Conservation (phyloP, 1,140 invertebrate genomes). For the Drosophila auraria region DNA sequence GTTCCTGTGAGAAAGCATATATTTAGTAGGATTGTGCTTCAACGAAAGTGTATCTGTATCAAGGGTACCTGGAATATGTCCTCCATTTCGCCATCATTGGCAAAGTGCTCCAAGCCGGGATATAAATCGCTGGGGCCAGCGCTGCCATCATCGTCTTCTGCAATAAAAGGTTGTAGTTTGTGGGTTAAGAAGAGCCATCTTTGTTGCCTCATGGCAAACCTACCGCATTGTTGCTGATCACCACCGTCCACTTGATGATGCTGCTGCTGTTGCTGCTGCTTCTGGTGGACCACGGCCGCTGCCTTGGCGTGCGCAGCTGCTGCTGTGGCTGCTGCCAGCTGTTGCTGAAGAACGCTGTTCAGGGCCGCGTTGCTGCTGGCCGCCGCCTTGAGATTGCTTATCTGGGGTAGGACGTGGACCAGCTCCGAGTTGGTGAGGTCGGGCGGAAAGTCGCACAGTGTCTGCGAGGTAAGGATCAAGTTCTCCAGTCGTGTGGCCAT, state of each 20-base stretch:
- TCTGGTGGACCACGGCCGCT: constrained; percentile 40
- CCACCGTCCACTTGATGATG: constrained; percentile 38
- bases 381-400: constrained; percentile 69
- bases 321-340: constrained; percentile 60
- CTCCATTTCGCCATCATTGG: constrained; percentile 76
- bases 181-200: background rate
- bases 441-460: constrained; percentile 73
- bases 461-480: constrained; percentile 67
- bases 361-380: constrained; percentile 64
- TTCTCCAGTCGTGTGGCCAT: constrained; percentile 73
- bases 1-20: constrained; percentile 44
- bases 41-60: background rate
- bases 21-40: background rate
- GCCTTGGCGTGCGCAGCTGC: constrained; percentile 73
- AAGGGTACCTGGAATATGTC: constrained; percentile 77
- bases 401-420: constrained; percentile 75
- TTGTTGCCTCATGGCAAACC: background rate
- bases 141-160: constrained; percentile 52
- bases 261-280: constrained; percentile 27
- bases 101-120: constrained; percentile 64
- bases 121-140: constrained; percentile 56
- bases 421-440: constrained; percentile 71
- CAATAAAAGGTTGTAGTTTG: background rate
- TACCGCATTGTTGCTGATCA: constrained; percentile 51
- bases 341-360: constrained; percentile 67